Evolutionary conservation across 2,797 vertebrate species (phyloP).

Genomic region (Diplodus puntazzo): DNA sequence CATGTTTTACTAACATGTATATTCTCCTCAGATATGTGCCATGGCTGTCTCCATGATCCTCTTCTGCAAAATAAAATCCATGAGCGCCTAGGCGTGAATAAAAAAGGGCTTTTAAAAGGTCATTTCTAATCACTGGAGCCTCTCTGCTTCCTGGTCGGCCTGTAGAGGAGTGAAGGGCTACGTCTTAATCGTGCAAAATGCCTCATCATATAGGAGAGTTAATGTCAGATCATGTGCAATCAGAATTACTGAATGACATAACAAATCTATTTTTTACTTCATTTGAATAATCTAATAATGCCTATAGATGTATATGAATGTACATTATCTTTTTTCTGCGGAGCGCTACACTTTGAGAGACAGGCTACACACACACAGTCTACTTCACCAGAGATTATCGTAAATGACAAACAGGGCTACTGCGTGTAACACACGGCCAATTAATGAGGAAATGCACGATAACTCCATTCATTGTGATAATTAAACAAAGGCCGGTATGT

Average conservation of each 20-base stretch:
- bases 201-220: slow-evolving; percentile 17
- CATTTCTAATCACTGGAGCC: slow-evolving; percentile 9
- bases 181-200: slow-evolving; percentile 13
- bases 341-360: slow-evolving; percentile 1
- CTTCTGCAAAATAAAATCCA: slow-evolving; percentile 78
- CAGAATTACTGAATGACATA: slow-evolving; percentile 45
- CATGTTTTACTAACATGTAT: not conserved
- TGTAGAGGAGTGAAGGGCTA: slow-evolving; percentile 9
- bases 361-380: not conserved
- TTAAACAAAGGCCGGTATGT: slow-evolving; percentile 33
- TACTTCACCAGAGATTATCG: slow-evolving; percentile 15
- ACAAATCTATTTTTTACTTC: slow-evolving; percentile 55
- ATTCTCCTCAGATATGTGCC: slow-evolving; percentile 77
- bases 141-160: not conserved
- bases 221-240: slow-evolving; percentile 54
- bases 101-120: not conserved
- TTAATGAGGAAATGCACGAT: slow-evolving; percentile 35
- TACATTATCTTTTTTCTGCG: slow-evolving; percentile 21
- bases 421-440: not conserved
- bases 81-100: slow-evolving; percentile 11
- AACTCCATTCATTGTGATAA: slow-evolving; percentile 27
- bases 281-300: slow-evolving; percentile 37
- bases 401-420: not conserved
- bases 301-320: slow-evolving; percentile 29
- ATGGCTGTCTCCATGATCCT: slow-evolving; percentile 85